Conservation (phyloP, 2,888 invertebrate species). For the Eudemis profundana region DNA sequence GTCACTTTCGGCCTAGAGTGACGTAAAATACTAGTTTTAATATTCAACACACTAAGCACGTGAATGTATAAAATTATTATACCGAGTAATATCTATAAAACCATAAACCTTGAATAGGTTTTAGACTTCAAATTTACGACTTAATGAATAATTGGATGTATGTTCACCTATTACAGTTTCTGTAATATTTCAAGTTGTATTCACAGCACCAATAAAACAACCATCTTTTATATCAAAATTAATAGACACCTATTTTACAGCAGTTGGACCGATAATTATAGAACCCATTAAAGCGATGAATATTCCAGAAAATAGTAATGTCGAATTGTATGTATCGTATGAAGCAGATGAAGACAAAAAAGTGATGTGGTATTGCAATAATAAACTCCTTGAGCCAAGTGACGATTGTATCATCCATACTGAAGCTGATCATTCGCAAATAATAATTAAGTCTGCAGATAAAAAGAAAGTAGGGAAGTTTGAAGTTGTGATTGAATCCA, state of each 20-base stretch:
- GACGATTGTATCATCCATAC: slow-evolving; percentile 86
- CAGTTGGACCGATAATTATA: slow-evolving; percentile 86
- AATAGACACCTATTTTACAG: slow-evolving; percentile 69
- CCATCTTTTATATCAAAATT: slow-evolving; percentile 20
- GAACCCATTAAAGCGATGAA: slow-evolving; percentile 91
- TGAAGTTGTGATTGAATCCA: slow-evolving; percentile 92
- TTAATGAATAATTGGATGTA: background rate
- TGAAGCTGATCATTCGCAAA: slow-evolving; percentile 86
- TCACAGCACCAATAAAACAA: slow-evolving; percentile 2
- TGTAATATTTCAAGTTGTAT: background rate
- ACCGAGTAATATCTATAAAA: no score
- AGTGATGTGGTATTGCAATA: slow-evolving; percentile 94
- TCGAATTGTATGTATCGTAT: slow-evolving; percentile 89
- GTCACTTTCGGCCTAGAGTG: no score
- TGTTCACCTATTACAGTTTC: background rate
- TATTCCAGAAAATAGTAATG: slow-evolving; percentile 88
- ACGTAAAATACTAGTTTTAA: no score
- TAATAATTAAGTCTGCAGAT: slow-evolving; percentile 88
- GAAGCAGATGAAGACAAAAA: slow-evolving; percentile 89
- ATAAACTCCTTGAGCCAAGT: slow-evolving; percentile 88
- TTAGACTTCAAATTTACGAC: background rate
- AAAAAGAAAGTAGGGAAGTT: slow-evolving; percentile 94
- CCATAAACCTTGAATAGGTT: no score
- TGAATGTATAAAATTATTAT: no score
- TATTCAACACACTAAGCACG: no score